Base-by-base conservation (phyloP, 2,888 invertebrate genomes). In the Oligia fasciuncula region DNA sequence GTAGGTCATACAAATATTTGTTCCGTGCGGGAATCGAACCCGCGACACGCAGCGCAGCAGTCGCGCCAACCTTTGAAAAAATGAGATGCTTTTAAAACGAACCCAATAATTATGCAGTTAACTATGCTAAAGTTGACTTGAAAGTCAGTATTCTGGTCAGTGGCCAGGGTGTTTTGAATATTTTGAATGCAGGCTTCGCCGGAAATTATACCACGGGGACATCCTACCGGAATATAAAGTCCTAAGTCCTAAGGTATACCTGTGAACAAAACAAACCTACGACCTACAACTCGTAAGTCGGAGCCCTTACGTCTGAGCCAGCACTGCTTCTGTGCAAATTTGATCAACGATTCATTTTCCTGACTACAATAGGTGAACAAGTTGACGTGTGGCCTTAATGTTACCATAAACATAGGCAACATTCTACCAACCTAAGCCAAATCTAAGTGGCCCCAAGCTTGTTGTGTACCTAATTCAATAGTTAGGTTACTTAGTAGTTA, bases 401-500 rank as follows among this genome's bases (percentile, higher is more conserved):
- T 43, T 19, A n/a, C 19, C 14, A 19, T 43, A 54, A n/a, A 73
- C 17, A 49, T 14, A 62, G n/a, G 13, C 17, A 51, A 2, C 40
- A 43, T 54, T 35, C 54, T 29, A 73, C 23, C 14, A 46, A 49
- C 5, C 40, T 29, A 75, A 54, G 23, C 40, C 11, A 46, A 78
- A 67, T 54, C 60, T 71, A 80, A 71, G 67, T 80, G n/a, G 60
- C 63, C 57, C 29, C 23, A 69, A 73, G 73, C 57, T 29, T 60
- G 35, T 54, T 68, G 43, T 79, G 54, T 51, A 54, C 54, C 23
- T 72, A 77, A 77, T 73, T 60, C 77, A 73, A 85, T 85, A 73
- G 51, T 67, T 43, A 60, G 46, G 60, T 66, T 69, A 80, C 76
- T 80, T 80, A 63, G 60, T 51, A 71, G 80, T 66, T 76, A 35